These are phyloP conservation scores for Salticus scenicus DNA, from an alignment of 2,888 invertebrate species.

Conservation along the genomic window DNA sequence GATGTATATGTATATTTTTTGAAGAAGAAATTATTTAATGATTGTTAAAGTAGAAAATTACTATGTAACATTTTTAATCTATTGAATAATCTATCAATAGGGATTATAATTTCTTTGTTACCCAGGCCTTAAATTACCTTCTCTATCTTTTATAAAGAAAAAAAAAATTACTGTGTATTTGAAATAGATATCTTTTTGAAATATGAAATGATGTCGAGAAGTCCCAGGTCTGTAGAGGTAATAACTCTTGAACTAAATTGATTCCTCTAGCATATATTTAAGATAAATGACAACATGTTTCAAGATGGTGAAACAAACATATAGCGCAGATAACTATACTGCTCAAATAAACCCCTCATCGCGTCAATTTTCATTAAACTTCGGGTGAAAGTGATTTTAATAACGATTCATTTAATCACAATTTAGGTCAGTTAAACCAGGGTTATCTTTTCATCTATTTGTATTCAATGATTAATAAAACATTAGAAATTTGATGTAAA, in stretches of 20 bases:
- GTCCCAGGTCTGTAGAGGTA: neutral
- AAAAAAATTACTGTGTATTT: too few species aligned
- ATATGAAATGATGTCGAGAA: constrained; percentile 3
- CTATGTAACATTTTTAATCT: too few species aligned
- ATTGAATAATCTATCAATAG: too few species aligned
- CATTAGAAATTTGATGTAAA: too few species aligned
- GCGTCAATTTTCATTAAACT: neutral
- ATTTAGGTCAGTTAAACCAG: neutral
- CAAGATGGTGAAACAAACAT: neutral
- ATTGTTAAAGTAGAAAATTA: too few species aligned
- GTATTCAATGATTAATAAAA: too few species aligned
- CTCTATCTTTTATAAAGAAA: too few species aligned
- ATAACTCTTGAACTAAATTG: neutral
- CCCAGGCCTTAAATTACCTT: too few species aligned
- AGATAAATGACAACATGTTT: neutral
- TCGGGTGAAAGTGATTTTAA: neutral
- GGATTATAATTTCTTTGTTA: too few species aligned
- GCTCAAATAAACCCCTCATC: constrained; percentile 48
- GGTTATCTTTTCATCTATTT: neutral
- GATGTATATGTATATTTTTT: too few species aligned
- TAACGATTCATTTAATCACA: neutral
- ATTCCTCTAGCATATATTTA: neutral
- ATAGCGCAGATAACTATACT: constrained; percentile 23
- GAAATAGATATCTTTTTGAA: too few species aligned
- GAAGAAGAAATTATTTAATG: too few species aligned